These are phyloP conservation scores for Pocillopora verrucosa DNA, from an alignment of 64 coral and sea anemone genomes.

Conservation along the genomic window DNA sequence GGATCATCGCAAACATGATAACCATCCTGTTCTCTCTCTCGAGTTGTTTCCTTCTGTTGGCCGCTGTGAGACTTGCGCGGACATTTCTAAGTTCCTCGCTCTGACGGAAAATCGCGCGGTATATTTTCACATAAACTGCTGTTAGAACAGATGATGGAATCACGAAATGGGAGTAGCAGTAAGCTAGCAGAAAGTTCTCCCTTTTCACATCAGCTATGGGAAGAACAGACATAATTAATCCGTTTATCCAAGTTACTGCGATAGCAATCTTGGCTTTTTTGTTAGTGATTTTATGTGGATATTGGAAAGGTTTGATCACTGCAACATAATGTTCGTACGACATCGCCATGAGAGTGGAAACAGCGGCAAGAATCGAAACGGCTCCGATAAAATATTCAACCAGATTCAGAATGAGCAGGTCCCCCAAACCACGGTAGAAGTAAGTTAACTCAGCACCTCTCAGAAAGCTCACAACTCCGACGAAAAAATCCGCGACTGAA, in stretches of 20 bases:
- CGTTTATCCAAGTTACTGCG: constrained; percentile 14
- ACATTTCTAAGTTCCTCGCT: constrained; percentile 21
- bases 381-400: constrained; percentile 11
- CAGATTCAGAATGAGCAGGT: background rate
- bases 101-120: background rate
- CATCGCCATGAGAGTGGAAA: constrained; percentile 34
- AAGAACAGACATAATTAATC: constrained; percentile 2
- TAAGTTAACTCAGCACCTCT: constrained; percentile 12
- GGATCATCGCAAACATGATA: constrained; percentile 14
- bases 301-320: constrained; percentile 22
- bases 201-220: constrained; percentile 2
- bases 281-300: background rate
- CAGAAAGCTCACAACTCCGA: constrained; percentile 11
- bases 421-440: background rate
- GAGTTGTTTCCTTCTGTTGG: constrained; percentile 4
- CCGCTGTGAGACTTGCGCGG: background rate
- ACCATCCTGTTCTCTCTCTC: constrained; percentile 32
- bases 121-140: constrained; percentile 23
- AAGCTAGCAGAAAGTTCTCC: constrained; percentile 20
- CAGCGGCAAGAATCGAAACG: constrained; percentile 16
- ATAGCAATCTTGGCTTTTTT: constrained; percentile 1
- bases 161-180: constrained; percentile 29
- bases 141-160: constrained; percentile 28
- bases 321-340: constrained; percentile 24
- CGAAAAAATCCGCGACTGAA: constrained; percentile 40